Conservation (phyloP, 2,888 invertebrate genomes). For the Mayetiola destructor region DNA sequence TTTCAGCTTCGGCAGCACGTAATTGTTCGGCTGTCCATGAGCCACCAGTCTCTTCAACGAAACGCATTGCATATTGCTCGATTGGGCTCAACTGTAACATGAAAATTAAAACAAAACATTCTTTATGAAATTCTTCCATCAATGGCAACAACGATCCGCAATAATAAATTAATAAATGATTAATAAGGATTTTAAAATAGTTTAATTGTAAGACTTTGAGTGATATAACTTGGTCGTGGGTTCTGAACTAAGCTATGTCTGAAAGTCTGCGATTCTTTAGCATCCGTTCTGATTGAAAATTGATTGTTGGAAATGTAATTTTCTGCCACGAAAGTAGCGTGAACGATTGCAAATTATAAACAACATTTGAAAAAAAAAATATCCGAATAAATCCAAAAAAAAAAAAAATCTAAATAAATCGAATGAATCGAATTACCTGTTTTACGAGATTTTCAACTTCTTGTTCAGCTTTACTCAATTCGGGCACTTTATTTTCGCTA, state of each 20-base stretch:
- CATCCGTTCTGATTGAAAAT: constrained; percentile 5
- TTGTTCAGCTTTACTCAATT: constrained; percentile 55
- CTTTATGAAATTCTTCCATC: no score
- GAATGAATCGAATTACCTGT: constrained; percentile 39
- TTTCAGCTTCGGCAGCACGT: constrained; percentile 75
- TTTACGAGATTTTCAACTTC: constrained; percentile 56
- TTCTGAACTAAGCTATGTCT: constrained; percentile 33
- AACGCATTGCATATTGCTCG: constrained; percentile 87
- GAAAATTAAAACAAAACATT: background rate
- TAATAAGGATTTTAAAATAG: background rate
- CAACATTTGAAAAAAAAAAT: constrained; percentile 14
- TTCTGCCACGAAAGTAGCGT: no score
- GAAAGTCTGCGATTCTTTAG: constrained; percentile 19
- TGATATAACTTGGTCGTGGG: constrained; percentile 30
- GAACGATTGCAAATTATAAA: no score
- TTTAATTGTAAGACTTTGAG: constrained; percentile 29
- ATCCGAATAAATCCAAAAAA: background rate
- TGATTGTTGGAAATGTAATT: no score
- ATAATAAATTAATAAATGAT: background rate
- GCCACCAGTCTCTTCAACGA: constrained; percentile 70
- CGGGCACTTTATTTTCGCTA: constrained; percentile 35
- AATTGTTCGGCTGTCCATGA: constrained; percentile 74
- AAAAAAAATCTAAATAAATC: background rate
- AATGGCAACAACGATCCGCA: no score
- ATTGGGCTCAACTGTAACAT: constrained; percentile 68